Conservation (phyloP, 2,888 invertebrate genomes). For the Drosophila kanekoi region DNA sequence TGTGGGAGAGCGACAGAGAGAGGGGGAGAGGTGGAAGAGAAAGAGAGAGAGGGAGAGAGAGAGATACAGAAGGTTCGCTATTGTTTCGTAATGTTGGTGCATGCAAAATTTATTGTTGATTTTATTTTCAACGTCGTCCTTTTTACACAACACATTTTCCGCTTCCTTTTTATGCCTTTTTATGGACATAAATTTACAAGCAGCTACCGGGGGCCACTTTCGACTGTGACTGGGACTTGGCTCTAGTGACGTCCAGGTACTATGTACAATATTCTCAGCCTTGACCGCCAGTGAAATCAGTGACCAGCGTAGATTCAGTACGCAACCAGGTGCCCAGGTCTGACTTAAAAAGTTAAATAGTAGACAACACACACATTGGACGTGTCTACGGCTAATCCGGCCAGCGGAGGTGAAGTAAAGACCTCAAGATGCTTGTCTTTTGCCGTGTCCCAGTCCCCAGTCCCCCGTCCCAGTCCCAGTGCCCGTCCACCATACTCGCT, state of each 20-base stretch:
- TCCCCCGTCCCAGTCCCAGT: no score
- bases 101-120: slow-evolving; percentile 80
- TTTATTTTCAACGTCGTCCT: slow-evolving; percentile 78
- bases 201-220: slow-evolving; percentile 46
- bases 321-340: slow-evolving; percentile 26
- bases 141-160: slow-evolving; percentile 79
- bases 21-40: neutral
- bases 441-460: no score
- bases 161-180: slow-evolving; percentile 77
- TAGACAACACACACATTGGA: slow-evolving; percentile 3
- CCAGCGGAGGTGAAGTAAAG: slow-evolving; percentile 39
- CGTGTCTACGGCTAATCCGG: slow-evolving; percentile 54
- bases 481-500: neutral
- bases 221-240: slow-evolving; percentile 10
- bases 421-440: slow-evolving; percentile 77
- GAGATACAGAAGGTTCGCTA: slow-evolving; percentile 44
- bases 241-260: slow-evolving; percentile 47
- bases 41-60: no score
- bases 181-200: slow-evolving; percentile 80
- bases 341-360: slow-evolving; percentile 41
- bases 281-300: slow-evolving; percentile 71
- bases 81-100: slow-evolving; percentile 78
- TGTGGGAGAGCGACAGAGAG: neutral
- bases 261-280: slow-evolving; percentile 57
- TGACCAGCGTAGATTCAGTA: slow-evolving; percentile 63